These are phyloP conservation scores for Porites lutea DNA, from an alignment of 64 coral and sea anemone genomes.

Conservation along the genomic window DNA sequence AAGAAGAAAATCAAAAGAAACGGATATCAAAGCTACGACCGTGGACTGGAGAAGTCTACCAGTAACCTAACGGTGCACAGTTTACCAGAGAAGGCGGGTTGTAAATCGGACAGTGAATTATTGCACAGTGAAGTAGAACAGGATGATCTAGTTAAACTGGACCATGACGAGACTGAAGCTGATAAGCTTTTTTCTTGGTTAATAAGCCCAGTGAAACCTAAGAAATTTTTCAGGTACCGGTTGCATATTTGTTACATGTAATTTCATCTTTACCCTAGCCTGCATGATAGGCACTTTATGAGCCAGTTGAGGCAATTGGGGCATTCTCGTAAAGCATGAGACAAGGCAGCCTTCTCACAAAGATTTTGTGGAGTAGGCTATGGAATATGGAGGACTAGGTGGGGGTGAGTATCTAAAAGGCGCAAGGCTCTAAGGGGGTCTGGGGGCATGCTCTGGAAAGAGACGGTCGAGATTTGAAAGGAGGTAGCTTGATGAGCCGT, in stretches of 20 bases:
- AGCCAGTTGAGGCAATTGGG: no score
- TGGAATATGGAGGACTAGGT: no score
- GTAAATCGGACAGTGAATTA: constrained; percentile 9
- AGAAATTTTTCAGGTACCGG: constrained; percentile 96
- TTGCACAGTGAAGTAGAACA: neutral
- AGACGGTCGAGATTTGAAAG: no score
- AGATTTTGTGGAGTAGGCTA: no score
- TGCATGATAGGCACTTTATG: no score
- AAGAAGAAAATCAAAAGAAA: constrained; percentile 76
- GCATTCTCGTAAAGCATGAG: no score
- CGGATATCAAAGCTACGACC: constrained; percentile 55
- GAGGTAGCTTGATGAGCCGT: no score
- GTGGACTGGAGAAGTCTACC: constrained; percentile 18
- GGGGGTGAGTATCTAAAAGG: no score
- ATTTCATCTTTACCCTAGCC: no score
- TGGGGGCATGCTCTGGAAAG: no score
- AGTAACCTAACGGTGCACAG: constrained; percentile 12
- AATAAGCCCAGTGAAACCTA: constrained; percentile 91
- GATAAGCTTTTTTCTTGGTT: constrained; percentile 91
- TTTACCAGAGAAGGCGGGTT: neutral
- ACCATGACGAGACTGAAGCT: constrained; percentile 78
- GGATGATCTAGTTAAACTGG: neutral
- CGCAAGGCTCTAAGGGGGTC: no score
- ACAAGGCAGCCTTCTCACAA: no score
- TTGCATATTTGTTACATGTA: neutral